Conservation (phyloP, 2,797 vertebrate species). For the Myripristis murdjan region DNA sequence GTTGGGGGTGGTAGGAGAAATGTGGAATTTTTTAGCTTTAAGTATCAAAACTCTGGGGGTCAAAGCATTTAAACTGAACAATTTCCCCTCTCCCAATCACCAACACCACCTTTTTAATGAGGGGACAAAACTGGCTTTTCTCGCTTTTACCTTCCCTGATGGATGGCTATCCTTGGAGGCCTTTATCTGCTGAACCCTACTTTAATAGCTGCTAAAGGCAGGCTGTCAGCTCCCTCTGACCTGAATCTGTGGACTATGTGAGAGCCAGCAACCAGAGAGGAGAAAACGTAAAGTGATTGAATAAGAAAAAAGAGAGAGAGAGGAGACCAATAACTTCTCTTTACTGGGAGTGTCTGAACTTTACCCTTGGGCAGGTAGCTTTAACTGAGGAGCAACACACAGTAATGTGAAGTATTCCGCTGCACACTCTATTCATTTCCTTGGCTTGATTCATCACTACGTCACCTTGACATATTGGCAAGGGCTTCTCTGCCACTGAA, state of each 20-base stretch:
- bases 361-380: slow-evolving; percentile 64
- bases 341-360: slow-evolving; percentile 62
- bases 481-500: slow-evolving; percentile 46
- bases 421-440: slow-evolving; percentile 57
- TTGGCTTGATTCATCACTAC: slow-evolving; percentile 65
- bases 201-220: slow-evolving; percentile 82
- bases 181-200: slow-evolving; percentile 75
- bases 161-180: slow-evolving; percentile 73
- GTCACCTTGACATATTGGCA: slow-evolving; percentile 65
- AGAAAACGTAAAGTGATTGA: slow-evolving; percentile 41
- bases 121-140: slow-evolving; percentile 55
- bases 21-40: slow-evolving; percentile 59
- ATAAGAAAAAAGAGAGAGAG: slow-evolving; percentile 43
- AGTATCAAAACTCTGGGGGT: slow-evolving; percentile 49
- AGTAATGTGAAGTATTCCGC: slow-evolving; percentile 57
- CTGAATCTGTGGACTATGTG: slow-evolving; percentile 70
- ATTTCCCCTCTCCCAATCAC: slow-evolving; percentile 52
- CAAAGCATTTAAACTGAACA: slow-evolving; percentile 60
- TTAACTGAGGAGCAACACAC: slow-evolving; percentile 64
- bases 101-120: slow-evolving; percentile 61
- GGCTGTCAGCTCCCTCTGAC: slow-evolving; percentile 75
- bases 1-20: slow-evolving; percentile 57
- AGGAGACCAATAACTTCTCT: slow-evolving; percentile 58
- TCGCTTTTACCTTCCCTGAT: slow-evolving; percentile 62
- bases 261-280: slow-evolving; percentile 47